Conservation (phyloP, 2,113 vertebrate genomes). For the Gavialis gangeticus region DNA sequence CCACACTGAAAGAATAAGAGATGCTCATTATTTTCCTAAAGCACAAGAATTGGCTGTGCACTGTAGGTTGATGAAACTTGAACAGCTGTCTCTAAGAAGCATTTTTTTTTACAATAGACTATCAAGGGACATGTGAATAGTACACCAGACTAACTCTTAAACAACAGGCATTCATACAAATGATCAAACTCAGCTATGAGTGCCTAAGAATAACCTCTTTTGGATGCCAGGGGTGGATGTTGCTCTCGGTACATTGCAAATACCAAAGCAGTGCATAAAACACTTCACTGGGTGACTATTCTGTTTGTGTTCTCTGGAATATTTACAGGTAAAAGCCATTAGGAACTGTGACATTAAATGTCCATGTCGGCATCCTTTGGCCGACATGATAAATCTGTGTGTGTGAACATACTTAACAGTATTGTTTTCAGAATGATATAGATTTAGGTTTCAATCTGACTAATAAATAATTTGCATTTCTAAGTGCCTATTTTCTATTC, state of each 20-base stretch:
- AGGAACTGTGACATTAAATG: slow-evolving; percentile 12
- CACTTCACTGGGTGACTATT: not conserved
- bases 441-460: slow-evolving; percentile 44
- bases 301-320: not conserved
- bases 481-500: slow-evolving; percentile 26
- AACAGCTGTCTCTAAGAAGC: slow-evolving; percentile 69
- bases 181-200: slow-evolving; percentile 45
- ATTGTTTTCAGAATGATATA: slow-evolving; percentile 8
- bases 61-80: slow-evolving; percentile 47
- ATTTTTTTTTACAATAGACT: slow-evolving; percentile 36
- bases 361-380: not conserved
- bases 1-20: slow-evolving; percentile 43
- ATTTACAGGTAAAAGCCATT: slow-evolving; percentile 5
- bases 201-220: slow-evolving; percentile 52
- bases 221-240: slow-evolving; percentile 4
- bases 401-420: not conserved
- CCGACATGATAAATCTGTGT: slow-evolving; percentile 15
- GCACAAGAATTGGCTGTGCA: slow-evolving; percentile 42
- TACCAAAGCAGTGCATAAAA: not conserved
- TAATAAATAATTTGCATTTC: slow-evolving; percentile 58
- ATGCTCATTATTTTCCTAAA: slow-evolving; percentile 63
- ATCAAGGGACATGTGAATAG: slow-evolving; percentile 52
- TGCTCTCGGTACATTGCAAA: not conserved
- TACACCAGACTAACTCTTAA: slow-evolving; percentile 41
- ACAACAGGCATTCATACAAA: slow-evolving; percentile 56